Evolutionary conservation across 2,113 vertebrate species (phyloP).

Genomic region (Alectura lathami): DNA sequence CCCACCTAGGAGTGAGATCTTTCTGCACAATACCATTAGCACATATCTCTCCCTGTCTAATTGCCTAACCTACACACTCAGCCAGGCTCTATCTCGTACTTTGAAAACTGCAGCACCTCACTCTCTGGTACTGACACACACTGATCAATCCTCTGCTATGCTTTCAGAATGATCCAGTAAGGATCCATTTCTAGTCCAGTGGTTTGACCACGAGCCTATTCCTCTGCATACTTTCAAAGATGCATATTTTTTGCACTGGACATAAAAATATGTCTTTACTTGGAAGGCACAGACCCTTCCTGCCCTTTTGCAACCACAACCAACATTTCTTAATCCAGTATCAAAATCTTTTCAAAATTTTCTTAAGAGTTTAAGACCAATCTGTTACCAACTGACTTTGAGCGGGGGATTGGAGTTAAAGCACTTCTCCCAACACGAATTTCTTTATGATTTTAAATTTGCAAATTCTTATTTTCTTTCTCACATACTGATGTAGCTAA

Average conservation of each 20-base stretch:
- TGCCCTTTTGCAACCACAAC: background rate
- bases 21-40: background rate
- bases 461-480: background rate
- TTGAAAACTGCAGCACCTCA: rapidly evolving
- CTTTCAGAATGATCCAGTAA: background rate
- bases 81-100: background rate
- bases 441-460: background rate
- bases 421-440: rapidly evolving
- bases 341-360: background rate
- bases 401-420: background rate
- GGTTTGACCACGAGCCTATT: background rate
- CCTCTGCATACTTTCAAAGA: background rate
- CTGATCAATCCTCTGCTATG: rapidly evolving
- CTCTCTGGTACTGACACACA: background rate
- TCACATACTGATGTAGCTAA: background rate
- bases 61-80: background rate
- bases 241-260: background rate
- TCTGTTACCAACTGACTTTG: background rate
- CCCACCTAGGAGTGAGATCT: background rate
- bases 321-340: background rate
- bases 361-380: too few species aligned
- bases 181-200: background rate
- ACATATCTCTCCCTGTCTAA: background rate
- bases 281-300: background rate
- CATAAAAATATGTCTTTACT: background rate